Evolutionary conservation across 2,797 vertebrate genomes (phyloP), one percentile per base, ranked within the genome.

Genomic region (Petrocephalus schoutedeni): DNA sequence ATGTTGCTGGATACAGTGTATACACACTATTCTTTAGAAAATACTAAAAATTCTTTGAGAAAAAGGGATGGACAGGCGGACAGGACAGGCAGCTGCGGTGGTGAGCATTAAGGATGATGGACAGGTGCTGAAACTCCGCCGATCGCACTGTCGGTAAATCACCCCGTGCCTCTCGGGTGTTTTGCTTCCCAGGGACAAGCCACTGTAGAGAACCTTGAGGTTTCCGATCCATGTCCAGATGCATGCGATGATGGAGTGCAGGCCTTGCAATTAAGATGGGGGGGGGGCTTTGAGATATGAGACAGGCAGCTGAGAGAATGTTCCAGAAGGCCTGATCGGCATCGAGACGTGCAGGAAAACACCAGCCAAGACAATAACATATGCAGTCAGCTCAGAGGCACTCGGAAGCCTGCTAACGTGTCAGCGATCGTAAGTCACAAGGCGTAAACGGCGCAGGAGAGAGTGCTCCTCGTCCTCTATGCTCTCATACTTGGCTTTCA

Each of bases 401-500:
- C 67, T 74, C 67, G 71, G 71, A 77, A 77, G 71, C 71, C 71
- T 45, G 16, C 32, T 45, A 36, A 36, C 7, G 71, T 77, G 71
- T 45, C 36, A 45, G 71, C 6, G 19, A 9, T 45, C 71, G 5
- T 77, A 77, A 77, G 71, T 77, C 71, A 77, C 36, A 1, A 77
- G 41, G 14, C 41, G 41, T 77, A 9, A 1, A 45, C 0, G 19
- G 32, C 21, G 4, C 53, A 54, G 3, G 23, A 85, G 82, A 28
- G 23, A 10, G 12, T 7, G 56, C 56, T 88, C 58, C 87, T 85
- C 21, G 5, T 64, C 10, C 56, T 36, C 21, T 36, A 9, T 5
- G 56, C 85, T 32, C 58, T 67, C 87, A 85, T 41, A 36, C 77
- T 88, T 54, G 80, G 87, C 80, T 64, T 54, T 49, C 57, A 83